phyloP scores from a whole-genome alignment of 2,113 vertebrate genomes.

The Macquaria ambigua region DNA sequence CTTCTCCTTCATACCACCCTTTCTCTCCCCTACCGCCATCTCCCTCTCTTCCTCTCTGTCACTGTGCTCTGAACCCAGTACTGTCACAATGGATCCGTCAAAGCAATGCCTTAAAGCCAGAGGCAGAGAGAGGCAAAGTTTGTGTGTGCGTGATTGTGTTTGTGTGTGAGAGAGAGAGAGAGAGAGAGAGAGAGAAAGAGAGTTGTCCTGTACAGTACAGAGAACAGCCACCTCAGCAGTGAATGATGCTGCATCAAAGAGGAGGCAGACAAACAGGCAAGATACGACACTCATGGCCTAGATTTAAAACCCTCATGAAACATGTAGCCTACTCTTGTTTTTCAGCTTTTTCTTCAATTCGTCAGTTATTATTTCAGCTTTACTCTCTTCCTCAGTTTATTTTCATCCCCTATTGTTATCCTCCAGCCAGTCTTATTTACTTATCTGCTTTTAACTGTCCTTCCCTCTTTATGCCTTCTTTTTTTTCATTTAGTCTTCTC shows the following conservation, averaged over 20 bases:
- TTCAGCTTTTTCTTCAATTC: conserved; percentile 29
- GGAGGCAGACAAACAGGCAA: conserved; percentile 58
- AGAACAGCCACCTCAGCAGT: conserved; percentile 79
- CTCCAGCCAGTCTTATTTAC: conserved; percentile 29
- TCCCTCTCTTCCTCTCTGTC: conserved; percentile 64
- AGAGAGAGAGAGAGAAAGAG: conserved; percentile 16
- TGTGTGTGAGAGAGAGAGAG: conserved; percentile 14
- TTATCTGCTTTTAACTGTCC: conserved; percentile 15
- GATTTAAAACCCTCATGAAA: conserved; percentile 65
- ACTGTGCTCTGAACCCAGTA: conserved; percentile 76
- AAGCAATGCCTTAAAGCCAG: conserved; percentile 69
- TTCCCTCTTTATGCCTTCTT: background rate
- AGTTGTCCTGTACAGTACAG: conserved; percentile 68
- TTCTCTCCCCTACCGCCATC: conserved; percentile 53
- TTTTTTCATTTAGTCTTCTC: background rate
- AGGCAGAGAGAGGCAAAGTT: conserved; percentile 53
- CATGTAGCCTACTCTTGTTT: conserved; percentile 6
- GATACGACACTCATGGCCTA: conserved; percentile 63
- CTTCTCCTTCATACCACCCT: conserved; percentile 68
- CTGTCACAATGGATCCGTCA: conserved; percentile 79
- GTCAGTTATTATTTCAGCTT: conserved; percentile 26
- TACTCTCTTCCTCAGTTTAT: conserved; percentile 12
- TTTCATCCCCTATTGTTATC: conserved; percentile 18
- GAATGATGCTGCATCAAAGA: conserved; percentile 68
- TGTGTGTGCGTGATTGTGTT: conserved; percentile 56